phyloP scores from a whole-genome alignment of 2,888 invertebrate species.

The Drosophila tanythrix region DNA sequence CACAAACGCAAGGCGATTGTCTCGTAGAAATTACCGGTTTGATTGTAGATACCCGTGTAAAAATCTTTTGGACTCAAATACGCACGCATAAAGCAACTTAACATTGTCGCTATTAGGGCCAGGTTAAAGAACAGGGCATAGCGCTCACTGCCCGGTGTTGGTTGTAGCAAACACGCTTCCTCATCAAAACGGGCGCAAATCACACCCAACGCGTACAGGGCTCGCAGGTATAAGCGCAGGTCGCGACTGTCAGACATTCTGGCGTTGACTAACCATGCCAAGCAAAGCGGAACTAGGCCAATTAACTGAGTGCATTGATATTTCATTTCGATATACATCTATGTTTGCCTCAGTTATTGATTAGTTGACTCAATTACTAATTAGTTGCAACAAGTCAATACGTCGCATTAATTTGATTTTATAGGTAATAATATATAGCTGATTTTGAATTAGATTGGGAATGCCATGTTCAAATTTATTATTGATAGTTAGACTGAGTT shows the following conservation, averaged over 20 bases:
- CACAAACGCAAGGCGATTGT: conserved; percentile 40
- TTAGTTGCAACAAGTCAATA: background rate
- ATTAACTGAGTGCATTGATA: conserved; percentile 21
- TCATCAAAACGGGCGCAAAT: conserved; percentile 49
- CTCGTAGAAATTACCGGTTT: conserved; percentile 64
- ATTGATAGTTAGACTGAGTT: background rate
- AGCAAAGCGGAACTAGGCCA: background rate
- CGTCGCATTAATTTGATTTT: background rate
- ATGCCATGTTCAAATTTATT: background rate
- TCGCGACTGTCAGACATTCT: conserved; percentile 52
- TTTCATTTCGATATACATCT: conserved; percentile 11
- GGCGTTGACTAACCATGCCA: conserved; percentile 21
- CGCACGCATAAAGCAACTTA: conserved; percentile 28
- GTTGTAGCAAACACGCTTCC: conserved; percentile 30
- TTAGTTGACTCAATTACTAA: conserved; percentile 8
- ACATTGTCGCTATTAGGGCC: background rate
- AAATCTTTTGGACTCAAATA: conserved; percentile 32
- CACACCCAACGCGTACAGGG: conserved; percentile 49
- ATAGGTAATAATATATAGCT: background rate
- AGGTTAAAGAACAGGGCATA: conserved; percentile 40
- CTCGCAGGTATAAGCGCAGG: conserved; percentile 50
- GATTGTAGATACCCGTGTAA: conserved; percentile 38
- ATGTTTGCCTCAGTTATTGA: background rate
- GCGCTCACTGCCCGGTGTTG: conserved; percentile 37
- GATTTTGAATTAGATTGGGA: background rate